These are phyloP conservation scores for Epizoanthus rinbou DNA, from an alignment of 92 coral and sea anemone genomes.

Conservation along the genomic window DNA sequence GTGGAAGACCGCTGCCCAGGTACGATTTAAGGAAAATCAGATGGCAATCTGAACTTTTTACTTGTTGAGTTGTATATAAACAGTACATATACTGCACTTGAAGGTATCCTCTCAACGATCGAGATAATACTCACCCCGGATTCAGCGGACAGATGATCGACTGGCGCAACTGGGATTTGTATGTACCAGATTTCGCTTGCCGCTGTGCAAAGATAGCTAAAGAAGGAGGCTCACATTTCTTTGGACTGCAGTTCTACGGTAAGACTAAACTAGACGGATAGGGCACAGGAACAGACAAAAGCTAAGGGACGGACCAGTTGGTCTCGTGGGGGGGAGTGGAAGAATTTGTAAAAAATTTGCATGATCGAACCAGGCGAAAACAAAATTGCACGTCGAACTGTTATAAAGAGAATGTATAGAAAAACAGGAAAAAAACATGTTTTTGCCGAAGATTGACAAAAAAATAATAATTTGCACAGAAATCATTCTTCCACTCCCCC, in stretches of 20 bases:
- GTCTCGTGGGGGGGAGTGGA: too few species aligned
- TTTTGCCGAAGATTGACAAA: too few species aligned
- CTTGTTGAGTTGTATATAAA: neutral
- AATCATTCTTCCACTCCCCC: too few species aligned
- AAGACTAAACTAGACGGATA: neutral
- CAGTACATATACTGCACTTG: neutral
- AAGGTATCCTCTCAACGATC: slow-evolving; percentile 52
- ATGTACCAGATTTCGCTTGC: slow-evolving; percentile 62
- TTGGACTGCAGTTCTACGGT: slow-evolving; percentile 73
- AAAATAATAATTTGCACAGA: too few species aligned
- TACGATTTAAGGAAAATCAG: slow-evolving; percentile 5
- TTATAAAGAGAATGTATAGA: too few species aligned
- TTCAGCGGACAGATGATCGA: slow-evolving; percentile 56
- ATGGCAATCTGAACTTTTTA: neutral
- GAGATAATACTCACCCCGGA: slow-evolving; percentile 14
- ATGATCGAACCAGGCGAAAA: too few species aligned
- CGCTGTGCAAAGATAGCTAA: slow-evolving; percentile 62
- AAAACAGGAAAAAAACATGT: too few species aligned
- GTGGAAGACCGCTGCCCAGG: slow-evolving; percentile 62
- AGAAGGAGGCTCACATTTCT: slow-evolving; percentile 37
- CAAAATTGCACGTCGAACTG: too few species aligned
- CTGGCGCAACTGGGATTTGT: slow-evolving; percentile 64
- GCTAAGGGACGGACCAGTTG: too few species aligned
- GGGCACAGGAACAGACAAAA: too few species aligned
- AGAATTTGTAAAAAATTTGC: too few species aligned